Percentiles rank a stretch among this genome's conserved stretches.
Evolutionary conservation across 2,888 invertebrate genomes (phyloP).

Genomic region (Monochamus alternatus): DNA sequence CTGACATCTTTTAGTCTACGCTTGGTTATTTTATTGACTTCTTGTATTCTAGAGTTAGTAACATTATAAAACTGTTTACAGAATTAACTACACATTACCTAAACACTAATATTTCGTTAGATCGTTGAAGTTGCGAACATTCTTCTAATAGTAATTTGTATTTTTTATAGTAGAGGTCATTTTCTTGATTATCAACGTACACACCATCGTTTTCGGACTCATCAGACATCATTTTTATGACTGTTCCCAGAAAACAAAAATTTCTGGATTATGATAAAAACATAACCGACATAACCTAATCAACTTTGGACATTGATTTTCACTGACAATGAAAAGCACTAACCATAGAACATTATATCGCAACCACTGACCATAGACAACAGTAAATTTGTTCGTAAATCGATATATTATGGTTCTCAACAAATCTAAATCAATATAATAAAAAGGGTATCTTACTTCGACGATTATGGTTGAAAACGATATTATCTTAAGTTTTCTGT

Average conservation of each 20-base stretch:
- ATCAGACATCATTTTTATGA: conserved; percentile 73
- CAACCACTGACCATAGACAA: too few relatives aligned
- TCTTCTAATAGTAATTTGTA: conserved; percentile 82
- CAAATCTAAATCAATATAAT: too few relatives aligned
- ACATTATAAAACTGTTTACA: conserved; percentile 45
- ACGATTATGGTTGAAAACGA: too few relatives aligned
- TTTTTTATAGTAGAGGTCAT: conserved; percentile 82
- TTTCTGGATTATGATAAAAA: background rate
- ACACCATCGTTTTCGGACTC: conserved; percentile 76
- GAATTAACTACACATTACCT: conserved; percentile 70
- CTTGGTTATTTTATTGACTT: conserved; percentile 80
- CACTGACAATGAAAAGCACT: too few relatives aligned
- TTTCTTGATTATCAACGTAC: conserved; percentile 72
- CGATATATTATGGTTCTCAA: too few relatives aligned
- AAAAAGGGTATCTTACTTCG: too few relatives aligned
- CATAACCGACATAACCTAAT: conserved; percentile 1
- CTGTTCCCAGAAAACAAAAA: background rate
- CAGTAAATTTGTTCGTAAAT: too few relatives aligned
- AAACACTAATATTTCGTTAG: conserved; percentile 83
- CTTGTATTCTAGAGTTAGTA: conserved; percentile 75
- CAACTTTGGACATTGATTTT: too few relatives aligned
- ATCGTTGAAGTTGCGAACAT: conserved; percentile 84
- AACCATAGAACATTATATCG: too few relatives aligned
- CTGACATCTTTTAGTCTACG: conserved; percentile 80
- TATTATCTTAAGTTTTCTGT: too few relatives aligned